phyloP scores from a whole-genome alignment of 2,113 vertebrate species.

The Anarrhichthys ocellatus region DNA sequence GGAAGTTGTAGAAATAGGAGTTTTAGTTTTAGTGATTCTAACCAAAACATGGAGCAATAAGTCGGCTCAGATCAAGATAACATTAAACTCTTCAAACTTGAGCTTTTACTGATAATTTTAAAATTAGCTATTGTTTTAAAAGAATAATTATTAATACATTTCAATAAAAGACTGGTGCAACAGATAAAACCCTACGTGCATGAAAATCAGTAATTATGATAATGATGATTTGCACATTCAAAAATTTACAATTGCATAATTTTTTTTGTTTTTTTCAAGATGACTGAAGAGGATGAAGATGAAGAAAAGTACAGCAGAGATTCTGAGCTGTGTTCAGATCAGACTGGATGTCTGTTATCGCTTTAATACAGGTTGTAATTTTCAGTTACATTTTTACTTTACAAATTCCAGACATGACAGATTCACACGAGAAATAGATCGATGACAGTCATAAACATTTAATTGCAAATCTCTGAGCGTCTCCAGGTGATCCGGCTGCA shows the following conservation, averaged over 20 bases:
- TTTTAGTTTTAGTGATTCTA: neutral
- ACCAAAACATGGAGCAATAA: neutral
- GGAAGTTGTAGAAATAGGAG: neutral
- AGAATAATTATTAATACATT: neutral
- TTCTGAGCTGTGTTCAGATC: neutral
- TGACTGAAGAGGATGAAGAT: neutral
- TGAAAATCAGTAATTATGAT: neutral
- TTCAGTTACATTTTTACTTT: slow-evolving; percentile 1
- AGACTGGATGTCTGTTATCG: slow-evolving; percentile 25
- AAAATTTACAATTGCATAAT: neutral
- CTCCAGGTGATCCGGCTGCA: slow-evolving; percentile 28
- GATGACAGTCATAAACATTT: slow-evolving; percentile 7
- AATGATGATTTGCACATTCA: neutral
- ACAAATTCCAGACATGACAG: slow-evolving; percentile 34
- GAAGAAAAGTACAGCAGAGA: neutral
- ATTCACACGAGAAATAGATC: slow-evolving; percentile 37
- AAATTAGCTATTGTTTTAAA: neutral
- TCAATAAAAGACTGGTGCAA: neutral
- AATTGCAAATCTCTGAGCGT: neutral
- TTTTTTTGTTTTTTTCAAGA: neutral
- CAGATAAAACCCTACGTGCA: neutral
- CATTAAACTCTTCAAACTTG: neutral
- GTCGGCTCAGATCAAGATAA: neutral
- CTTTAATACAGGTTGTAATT: slow-evolving; percentile 15
- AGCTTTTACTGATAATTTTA: neutral